phyloP scores from a whole-genome alignment of 1,140 invertebrate genomes.

The Venustaconcha ellipsiformis region DNA sequence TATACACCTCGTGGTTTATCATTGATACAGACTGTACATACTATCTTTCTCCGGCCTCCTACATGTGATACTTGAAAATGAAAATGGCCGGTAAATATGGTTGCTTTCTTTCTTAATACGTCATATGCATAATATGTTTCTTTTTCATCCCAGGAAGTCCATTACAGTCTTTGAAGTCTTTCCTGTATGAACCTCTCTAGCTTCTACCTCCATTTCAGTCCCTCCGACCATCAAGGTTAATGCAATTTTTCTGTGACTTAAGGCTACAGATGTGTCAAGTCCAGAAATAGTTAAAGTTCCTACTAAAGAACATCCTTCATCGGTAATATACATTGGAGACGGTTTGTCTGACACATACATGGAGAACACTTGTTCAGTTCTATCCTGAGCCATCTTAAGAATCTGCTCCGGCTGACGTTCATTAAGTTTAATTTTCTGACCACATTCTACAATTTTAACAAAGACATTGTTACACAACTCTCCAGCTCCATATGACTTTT shows the following conservation, averaged over 20 bases:
- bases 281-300: constrained; percentile 28
- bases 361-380: constrained; percentile 18
- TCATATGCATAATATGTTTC: too few relatives aligned
- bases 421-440: constrained; percentile 20
- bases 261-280: constrained; percentile 23
- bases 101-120: too few relatives aligned
- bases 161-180: constrained; percentile 3
- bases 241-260: constrained; percentile 9
- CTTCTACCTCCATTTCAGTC: constrained; percentile 38
- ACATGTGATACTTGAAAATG: too few relatives aligned
- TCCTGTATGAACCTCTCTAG: constrained; percentile 18
- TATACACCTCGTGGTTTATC: too few relatives aligned
- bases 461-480: constrained; percentile 35
- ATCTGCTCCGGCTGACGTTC: constrained; percentile 3
- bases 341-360: constrained; percentile 20
- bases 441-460: constrained; percentile 30
- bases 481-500: constrained; percentile 7
- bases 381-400: constrained; percentile 30
- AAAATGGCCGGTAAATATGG: too few relatives aligned
- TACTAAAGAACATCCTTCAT: too few relatives aligned
- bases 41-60: too few relatives aligned
- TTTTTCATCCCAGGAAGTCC: constrained; percentile 3
- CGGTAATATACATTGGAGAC: too few relatives aligned
- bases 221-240: constrained; percentile 34
- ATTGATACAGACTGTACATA: too few relatives aligned